Evolutionary conservation across 2,113 vertebrate species (phyloP).

Genomic region (Pantherophis guttatus): DNA sequence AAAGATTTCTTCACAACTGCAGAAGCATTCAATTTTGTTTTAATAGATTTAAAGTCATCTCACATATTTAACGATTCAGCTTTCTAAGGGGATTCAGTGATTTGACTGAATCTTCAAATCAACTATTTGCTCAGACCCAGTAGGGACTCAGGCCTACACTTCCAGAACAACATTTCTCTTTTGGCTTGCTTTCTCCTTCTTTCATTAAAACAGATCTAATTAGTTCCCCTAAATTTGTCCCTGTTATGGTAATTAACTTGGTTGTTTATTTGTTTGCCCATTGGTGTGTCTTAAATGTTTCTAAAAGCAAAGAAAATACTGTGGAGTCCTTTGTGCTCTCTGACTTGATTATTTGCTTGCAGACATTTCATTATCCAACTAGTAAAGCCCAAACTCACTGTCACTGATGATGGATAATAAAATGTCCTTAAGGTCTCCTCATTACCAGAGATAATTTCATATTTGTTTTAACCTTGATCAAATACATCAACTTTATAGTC

Average conservation of each 20-base stretch:
- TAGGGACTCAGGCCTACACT: not conserved
- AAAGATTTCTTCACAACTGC: not conserved
- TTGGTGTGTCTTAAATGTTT: constrained; percentile 22
- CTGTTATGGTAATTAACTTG: constrained; percentile 29
- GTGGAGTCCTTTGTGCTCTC: not conserved
- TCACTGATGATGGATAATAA: not conserved
- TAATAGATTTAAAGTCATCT: not conserved
- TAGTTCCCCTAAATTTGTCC: not conserved
- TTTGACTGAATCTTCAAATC: not conserved
- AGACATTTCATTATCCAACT: not conserved
- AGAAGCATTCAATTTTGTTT: not conserved
- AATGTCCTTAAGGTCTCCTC: not conserved
- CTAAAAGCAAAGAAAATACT: constrained; percentile 32
- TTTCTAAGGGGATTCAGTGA: not conserved
- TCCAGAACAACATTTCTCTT: not conserved
- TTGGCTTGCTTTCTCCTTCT: not conserved
- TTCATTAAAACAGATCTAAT: constrained; percentile 10
- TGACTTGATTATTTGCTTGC: not conserved
- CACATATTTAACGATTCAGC: not conserved
- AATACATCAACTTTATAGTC: not conserved
- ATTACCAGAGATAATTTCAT: not conserved
- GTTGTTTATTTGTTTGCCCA: constrained; percentile 38
- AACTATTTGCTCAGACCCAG: not conserved
- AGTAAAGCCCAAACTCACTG: not conserved
- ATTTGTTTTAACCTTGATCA: not conserved